These are phyloP conservation scores for Blastomussa wellsi DNA, from an alignment of 92 coral and sea anemone genomes.

Conservation along the genomic window DNA sequence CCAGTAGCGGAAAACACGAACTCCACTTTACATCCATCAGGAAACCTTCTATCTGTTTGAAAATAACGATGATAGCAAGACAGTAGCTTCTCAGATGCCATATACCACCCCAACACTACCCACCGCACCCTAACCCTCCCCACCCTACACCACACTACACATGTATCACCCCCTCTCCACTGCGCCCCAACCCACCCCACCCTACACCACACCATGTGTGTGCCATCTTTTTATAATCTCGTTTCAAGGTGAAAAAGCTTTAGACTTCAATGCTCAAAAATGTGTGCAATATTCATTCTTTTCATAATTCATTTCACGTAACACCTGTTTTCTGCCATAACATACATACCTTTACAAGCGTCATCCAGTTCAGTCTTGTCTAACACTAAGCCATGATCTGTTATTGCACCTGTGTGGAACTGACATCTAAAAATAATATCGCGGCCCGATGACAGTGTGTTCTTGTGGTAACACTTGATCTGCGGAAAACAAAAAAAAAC, in stretches of 20 bases:
- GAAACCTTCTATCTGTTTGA: constrained; percentile 81
- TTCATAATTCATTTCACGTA: background rate
- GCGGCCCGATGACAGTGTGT: constrained; percentile 89
- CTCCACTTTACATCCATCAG: constrained; percentile 88
- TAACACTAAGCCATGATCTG: constrained; percentile 77
- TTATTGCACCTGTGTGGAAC: constrained; percentile 89
- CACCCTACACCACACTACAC: no score
- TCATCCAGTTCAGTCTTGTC: constrained; percentile 90
- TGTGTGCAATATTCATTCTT: no score
- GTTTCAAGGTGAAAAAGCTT: no score
- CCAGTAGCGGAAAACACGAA: constrained; percentile 89
- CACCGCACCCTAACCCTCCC: no score
- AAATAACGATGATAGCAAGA: constrained; percentile 11
- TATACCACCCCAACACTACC: no score
- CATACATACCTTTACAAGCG: constrained; percentile 73
- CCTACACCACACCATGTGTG: no score
- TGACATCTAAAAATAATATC: constrained; percentile 94
- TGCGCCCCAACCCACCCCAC: no score
- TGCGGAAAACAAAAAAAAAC: constrained; percentile 9
- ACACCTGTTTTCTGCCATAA: background rate
- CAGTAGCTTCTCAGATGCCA: background rate
- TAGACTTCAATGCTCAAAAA: no score
- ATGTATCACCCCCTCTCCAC: no score
- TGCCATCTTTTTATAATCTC: no score
- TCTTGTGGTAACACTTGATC: constrained; percentile 97